Evolutionary conservation across 2,113 vertebrate genomes (phyloP).

Genomic region (Equus quagga): DNA sequence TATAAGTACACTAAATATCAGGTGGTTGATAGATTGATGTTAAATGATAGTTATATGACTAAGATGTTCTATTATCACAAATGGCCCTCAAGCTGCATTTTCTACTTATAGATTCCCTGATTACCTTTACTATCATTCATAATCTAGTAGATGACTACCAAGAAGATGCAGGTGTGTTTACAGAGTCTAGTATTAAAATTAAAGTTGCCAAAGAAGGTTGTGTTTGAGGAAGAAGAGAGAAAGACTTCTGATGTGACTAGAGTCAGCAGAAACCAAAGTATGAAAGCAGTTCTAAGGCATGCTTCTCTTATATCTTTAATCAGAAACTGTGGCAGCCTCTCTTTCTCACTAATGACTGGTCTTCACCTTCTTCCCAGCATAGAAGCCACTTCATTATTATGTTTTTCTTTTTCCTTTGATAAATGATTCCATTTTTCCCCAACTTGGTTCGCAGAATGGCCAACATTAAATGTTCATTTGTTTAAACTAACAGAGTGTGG

Average conservation of each 20-base stretch:
- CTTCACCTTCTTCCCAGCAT: conserved; percentile 63
- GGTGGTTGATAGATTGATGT: background rate
- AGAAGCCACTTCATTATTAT: conserved; percentile 62
- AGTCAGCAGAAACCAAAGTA: background rate
- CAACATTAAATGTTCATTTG: conserved; percentile 85
- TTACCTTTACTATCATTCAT: background rate
- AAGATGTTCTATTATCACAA: background rate
- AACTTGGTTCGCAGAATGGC: conserved; percentile 81
- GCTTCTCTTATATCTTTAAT: conserved; percentile 28
- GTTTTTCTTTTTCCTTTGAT: conserved; percentile 75
- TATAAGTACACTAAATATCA: background rate
- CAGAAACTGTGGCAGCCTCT: conserved; percentile 44
- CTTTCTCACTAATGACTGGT: conserved; percentile 45
- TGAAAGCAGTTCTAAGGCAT: background rate
- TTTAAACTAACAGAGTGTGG: conserved; percentile 86
- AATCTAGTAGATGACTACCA: background rate
- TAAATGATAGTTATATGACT: background rate
- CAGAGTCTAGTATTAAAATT: background rate
- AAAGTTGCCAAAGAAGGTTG: background rate
- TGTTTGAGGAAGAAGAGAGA: background rate
- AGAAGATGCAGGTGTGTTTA: background rate
- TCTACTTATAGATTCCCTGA: background rate
- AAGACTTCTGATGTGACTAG: background rate
- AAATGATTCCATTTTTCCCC: conserved; percentile 82
- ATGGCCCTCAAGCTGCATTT: background rate